Evolutionary conservation across 2,888 invertebrate genomes (phyloP).

Genomic region (Nomada flava): DNA sequence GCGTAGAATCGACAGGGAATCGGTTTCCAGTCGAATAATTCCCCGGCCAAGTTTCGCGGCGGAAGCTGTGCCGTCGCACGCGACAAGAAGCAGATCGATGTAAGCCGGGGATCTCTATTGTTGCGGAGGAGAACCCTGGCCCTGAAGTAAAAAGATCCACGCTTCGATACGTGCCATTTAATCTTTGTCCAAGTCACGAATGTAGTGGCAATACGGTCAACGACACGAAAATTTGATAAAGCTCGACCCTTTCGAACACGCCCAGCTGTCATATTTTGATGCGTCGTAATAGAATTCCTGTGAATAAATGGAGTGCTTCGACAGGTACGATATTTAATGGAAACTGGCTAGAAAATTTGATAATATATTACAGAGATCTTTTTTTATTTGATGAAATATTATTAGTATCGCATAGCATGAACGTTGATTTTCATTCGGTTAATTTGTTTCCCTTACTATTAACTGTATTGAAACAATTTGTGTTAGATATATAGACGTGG

Average conservation of each 20-base stretch:
- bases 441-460: too few relatives aligned
- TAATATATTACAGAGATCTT: too few relatives aligned
- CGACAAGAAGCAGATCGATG: conserved; percentile 64
- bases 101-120: conserved; percentile 50
- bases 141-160: conserved; percentile 52
- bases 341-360: too few relatives aligned
- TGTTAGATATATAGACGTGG: too few relatives aligned
- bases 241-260: not conserved
- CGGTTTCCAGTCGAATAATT: conserved; percentile 58
- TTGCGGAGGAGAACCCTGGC: conserved; percentile 34
- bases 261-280: not conserved
- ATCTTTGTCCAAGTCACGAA: conserved; percentile 54
- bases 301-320: too few relatives aligned
- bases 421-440: too few relatives aligned
- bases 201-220: not conserved
- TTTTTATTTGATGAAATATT: too few relatives aligned
- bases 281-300: too few relatives aligned
- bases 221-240: not conserved
- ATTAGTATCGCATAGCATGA: too few relatives aligned
- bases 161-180: conserved; percentile 48
- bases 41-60: conserved; percentile 41
- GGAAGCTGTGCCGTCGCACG: conserved; percentile 36
- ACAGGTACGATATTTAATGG: too few relatives aligned
- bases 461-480: too few relatives aligned
- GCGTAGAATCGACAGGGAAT: conserved; percentile 41